phyloP scores from a whole-genome alignment of 35 echinoderm and acorn worm species.

The Acanthaster planci region DNA sequence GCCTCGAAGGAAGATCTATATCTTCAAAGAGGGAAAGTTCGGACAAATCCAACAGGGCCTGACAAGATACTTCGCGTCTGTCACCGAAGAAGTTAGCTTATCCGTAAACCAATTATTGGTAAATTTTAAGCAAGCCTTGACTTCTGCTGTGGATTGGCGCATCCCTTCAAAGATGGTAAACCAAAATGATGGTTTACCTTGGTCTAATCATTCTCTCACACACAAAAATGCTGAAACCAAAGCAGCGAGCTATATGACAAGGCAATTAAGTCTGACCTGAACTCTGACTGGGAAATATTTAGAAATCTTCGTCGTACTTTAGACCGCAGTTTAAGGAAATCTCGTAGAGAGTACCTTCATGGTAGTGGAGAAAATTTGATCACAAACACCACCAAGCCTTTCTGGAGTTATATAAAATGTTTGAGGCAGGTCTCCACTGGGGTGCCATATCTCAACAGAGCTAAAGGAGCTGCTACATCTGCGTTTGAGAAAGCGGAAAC shows the following conservation, averaged over 20 bases:
- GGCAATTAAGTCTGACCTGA: not conserved
- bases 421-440: not conserved
- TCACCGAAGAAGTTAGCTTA: not conserved
- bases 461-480: not conserved
- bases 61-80: not conserved
- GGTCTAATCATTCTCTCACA: conserved; percentile 21
- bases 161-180: not conserved
- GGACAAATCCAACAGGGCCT: not conserved
- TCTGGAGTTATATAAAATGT: conserved; percentile 35
- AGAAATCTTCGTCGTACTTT: not conserved
- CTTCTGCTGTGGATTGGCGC: not conserved
- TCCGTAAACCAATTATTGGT: conserved; percentile 8
- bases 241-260: conserved; percentile 3
- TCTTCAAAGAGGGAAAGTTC: conserved; percentile 33
- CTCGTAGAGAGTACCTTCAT: not conserved
- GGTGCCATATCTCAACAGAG: not conserved
- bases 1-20: conserved; percentile 14
- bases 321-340: conserved; percentile 31
- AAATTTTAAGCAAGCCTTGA: not conserved
- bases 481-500: conserved; percentile 1
- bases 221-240: not conserved
- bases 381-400: conserved; percentile 29
- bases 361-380: not conserved
- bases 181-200: conserved; percentile 8
- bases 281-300: not conserved